Conservation (phyloP, 2,113 vertebrate species). For the Albula glossodonta region DNA sequence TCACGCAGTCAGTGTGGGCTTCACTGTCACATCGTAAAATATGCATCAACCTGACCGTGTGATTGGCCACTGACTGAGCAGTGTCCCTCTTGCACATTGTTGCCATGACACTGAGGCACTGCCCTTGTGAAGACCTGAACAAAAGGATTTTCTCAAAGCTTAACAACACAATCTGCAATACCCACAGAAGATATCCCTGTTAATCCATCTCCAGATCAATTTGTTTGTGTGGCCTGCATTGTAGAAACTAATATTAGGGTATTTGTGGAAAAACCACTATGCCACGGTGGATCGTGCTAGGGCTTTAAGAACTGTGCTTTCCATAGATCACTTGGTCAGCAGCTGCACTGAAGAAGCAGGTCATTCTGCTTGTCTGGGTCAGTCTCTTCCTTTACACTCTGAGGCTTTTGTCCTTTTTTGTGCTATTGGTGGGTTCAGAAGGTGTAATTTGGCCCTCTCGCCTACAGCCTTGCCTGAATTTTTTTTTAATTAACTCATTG, state of each 20-base stretch:
- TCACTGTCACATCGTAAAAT: not conserved
- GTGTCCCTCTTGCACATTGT: not conserved
- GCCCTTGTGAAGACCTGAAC: not conserved
- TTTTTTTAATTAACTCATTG: too few species aligned
- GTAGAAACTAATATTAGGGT: not conserved
- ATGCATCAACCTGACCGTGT: not conserved
- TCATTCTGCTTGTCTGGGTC: not conserved
- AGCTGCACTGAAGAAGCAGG: not conserved
- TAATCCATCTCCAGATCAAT: not conserved
- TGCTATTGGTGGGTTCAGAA: too few species aligned
- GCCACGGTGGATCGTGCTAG: not conserved
- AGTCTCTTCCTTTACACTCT: too few species aligned
- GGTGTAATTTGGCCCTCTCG: too few species aligned
- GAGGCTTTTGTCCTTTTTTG: too few species aligned
- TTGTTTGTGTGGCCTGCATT: not conserved
- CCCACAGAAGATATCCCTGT: not conserved
- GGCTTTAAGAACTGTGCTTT: not conserved
- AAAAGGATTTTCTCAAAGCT: not conserved
- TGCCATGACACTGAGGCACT: not conserved
- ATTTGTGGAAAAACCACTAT: not conserved
- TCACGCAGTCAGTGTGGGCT: not conserved
- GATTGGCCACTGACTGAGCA: not conserved
- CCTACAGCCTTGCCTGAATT: too few species aligned
- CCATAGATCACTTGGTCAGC: not conserved
- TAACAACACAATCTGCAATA: not conserved